Evolutionary conservation across 2,797 vertebrate species (phyloP).

Genomic region (Scarus forsteni): DNA sequence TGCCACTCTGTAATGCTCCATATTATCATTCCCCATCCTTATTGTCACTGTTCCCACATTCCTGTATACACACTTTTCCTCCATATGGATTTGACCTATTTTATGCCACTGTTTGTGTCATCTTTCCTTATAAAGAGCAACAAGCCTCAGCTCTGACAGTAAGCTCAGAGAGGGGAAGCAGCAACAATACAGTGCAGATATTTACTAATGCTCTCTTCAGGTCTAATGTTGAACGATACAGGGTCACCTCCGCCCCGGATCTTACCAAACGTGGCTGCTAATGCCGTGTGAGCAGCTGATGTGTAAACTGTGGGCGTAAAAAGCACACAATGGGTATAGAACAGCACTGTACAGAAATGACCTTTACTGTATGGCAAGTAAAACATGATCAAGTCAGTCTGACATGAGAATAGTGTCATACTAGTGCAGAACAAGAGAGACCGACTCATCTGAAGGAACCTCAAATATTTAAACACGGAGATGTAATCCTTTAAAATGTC

Average conservation of each 20-base stretch:
- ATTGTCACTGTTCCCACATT: constrained; percentile 18
- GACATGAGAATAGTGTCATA: not conserved
- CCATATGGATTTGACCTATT: constrained; percentile 50
- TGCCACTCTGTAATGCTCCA: constrained; percentile 3
- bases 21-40: constrained; percentile 22
- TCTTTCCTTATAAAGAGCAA: constrained; percentile 25
- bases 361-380: constrained; percentile 7
- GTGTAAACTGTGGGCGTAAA: constrained; percentile 10
- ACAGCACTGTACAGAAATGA: constrained; percentile 10
- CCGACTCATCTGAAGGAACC: constrained; percentile 9
- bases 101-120: constrained; percentile 34
- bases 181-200: constrained; percentile 13
- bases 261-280: constrained; percentile 33
- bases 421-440: not conserved
- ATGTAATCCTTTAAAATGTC: constrained; percentile 41
- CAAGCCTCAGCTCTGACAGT: constrained; percentile 20
- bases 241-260: constrained; percentile 13
- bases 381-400: no score
- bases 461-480: constrained; percentile 27
- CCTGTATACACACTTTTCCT: constrained; percentile 36
- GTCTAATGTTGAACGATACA: constrained; percentile 26
- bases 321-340: not conserved
- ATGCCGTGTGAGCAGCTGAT: constrained; percentile 7
- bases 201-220: constrained; percentile 30
- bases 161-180: constrained; percentile 10